Percentiles rank a stretch among this genome's conserved stretches.
Evolutionary conservation across 2,888 invertebrate genomes (phyloP).

Genomic region (Muschampia plurimacula): DNA sequence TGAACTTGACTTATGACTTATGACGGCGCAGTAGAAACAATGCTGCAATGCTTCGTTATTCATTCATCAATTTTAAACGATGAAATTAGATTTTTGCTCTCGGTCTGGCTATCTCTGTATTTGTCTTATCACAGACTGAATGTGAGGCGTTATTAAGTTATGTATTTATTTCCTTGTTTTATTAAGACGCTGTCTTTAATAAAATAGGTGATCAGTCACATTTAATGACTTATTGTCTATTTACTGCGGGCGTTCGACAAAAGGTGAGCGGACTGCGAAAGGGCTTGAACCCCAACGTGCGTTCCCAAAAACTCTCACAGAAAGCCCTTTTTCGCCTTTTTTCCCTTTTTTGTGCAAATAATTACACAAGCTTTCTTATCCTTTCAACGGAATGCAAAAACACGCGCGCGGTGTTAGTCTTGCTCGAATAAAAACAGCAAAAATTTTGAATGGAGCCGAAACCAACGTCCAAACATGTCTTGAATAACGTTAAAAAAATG

Average conservation of each 20-base stretch:
- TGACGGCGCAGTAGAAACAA: too few species aligned
- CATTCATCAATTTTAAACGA: too few species aligned
- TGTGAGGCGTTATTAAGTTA: too few species aligned
- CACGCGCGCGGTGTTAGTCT: not conserved
- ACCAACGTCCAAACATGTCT: constrained; percentile 1
- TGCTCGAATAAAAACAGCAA: constrained; percentile 8
- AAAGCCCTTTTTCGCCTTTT: constrained; percentile 16
- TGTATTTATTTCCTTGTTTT: too few species aligned
- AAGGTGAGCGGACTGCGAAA: constrained; percentile 11
- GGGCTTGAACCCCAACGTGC: not conserved
- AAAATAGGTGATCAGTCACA: too few species aligned
- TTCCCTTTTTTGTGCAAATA: constrained; percentile 33
- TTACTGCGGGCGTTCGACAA: not conserved
- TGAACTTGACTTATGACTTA: too few species aligned
- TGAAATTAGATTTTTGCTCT: too few species aligned
- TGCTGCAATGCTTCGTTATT: too few species aligned
- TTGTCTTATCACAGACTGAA: too few species aligned
- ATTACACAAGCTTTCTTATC: constrained; percentile 38
- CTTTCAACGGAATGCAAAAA: constrained; percentile 20
- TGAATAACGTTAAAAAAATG: not conserved
- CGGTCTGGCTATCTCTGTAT: too few species aligned
- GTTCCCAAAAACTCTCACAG: constrained; percentile 15
- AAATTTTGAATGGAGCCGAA: constrained; percentile 18
- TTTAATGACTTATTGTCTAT: not conserved
- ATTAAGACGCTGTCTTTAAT: too few species aligned